Base-by-base conservation (phyloP, 2,888 invertebrate genomes). In the Bruchidius siliquastri region DNA sequence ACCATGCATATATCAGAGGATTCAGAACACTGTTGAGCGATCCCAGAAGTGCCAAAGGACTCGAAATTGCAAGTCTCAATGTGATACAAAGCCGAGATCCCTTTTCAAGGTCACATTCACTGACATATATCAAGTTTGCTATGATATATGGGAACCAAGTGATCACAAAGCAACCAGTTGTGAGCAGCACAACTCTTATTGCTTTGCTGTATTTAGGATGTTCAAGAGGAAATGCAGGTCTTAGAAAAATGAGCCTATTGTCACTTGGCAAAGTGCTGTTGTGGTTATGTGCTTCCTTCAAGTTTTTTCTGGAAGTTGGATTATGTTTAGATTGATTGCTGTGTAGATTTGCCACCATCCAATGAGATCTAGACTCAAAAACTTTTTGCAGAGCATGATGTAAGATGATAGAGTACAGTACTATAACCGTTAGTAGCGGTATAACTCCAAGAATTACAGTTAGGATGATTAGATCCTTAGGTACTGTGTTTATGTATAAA, bases 1-100 rank as follows among this genome's bases (percentile, higher is more conserved):
- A 92, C 91, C 91, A 92, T 0, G 91, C 91, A 80, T 92, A 92
- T 77, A 92, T 91, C 22, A 92, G 82, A 0, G 92, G 92, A 82
- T 92, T 91, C 0, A 92, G 80, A 70, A 91, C 81, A 78, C 91
- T 91, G 79, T 91, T 92, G 0, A 88, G 79, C 77, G 91, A 90
- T 0, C 91, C 91, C 70, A 92, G 82, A 26, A 90, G 88, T 0
- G 90, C 89, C 68, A 91, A 81, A 0, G 91, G 91, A 70, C 90
- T 90, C 0, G 89, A 89, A 0, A 91, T 86, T 67, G 90, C 84
- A 21, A 87, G 83, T 20, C 87, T 86, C 32, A 90, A 82, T 8
- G 86, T 82, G 70, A 88, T 84, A 82, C 91, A 91, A 74, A 85
- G 85, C 2, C 78, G 79, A n/a, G 73, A 76, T 18, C 74, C 75